These are phyloP conservation scores for Molossus molossus DNA, from an alignment of 2,797 vertebrate genomes.

Conservation along the genomic window DNA sequence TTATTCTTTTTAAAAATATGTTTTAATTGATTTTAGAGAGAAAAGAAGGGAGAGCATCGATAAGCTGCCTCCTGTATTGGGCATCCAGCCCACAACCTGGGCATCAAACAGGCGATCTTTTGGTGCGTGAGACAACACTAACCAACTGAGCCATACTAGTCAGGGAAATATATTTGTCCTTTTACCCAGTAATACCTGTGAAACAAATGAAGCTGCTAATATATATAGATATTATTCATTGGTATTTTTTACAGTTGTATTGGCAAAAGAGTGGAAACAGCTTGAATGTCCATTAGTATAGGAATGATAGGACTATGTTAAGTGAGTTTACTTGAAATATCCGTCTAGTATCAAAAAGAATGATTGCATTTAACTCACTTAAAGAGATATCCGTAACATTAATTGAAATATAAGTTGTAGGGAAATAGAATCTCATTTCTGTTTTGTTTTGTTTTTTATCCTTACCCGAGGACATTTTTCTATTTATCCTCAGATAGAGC, in stretches of 20 bases:
- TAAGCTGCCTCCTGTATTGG: too few relatives aligned
- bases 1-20: not conserved
- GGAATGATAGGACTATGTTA: not conserved
- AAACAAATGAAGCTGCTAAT: slow-evolving; percentile 63
- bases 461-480: too few relatives aligned
- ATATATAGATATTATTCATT: not conserved
- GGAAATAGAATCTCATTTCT: not conserved
- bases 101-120: too few relatives aligned
- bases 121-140: too few relatives aligned
- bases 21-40: too few relatives aligned
- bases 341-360: slow-evolving; percentile 24
- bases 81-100: too few relatives aligned
- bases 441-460: too few relatives aligned
- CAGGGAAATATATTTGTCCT: not conserved
- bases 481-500: too few relatives aligned
- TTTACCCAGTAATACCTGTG: slow-evolving; percentile 40
- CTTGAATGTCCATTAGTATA: not conserved
- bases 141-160: too few relatives aligned
- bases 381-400: not conserved
- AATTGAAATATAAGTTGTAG: slow-evolving; percentile 23
- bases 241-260: not conserved
- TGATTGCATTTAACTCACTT: slow-evolving; percentile 36
- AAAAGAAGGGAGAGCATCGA: too few relatives aligned
- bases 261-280: slow-evolving; percentile 42
- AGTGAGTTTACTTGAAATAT: slow-evolving; percentile 23